Conservation (phyloP, 2,888 invertebrate species). For the Drepana falcataria region DNA sequence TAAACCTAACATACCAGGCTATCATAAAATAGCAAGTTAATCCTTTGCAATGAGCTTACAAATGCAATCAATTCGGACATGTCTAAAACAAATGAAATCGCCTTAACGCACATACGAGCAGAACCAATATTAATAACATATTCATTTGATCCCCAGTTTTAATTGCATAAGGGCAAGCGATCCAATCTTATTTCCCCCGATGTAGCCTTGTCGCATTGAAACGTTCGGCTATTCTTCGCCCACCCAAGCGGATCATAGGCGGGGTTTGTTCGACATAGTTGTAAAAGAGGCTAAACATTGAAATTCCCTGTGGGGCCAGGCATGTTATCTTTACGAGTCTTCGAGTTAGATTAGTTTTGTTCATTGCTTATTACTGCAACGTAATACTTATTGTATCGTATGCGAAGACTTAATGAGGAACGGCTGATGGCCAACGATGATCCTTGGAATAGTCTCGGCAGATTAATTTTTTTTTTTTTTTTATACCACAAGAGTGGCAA, state of each 20-base stretch:
- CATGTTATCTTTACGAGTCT: slow-evolving; percentile 64
- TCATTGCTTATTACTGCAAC: slow-evolving; percentile 56
- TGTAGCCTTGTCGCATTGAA: slow-evolving; percentile 26
- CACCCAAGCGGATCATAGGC: slow-evolving; percentile 30
- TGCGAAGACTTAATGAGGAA: too few species aligned
- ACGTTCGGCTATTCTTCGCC: slow-evolving; percentile 8
- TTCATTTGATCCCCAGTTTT: slow-evolving; percentile 21
- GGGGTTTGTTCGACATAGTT: slow-evolving; percentile 43
- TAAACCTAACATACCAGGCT: too few species aligned
- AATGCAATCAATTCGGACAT: slow-evolving; percentile 9
- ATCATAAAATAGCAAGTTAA: too few species aligned
- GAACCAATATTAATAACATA: slow-evolving; percentile 13
- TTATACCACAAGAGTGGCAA: too few species aligned
- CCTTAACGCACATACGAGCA: slow-evolving; percentile 1
- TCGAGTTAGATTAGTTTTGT: slow-evolving; percentile 70
- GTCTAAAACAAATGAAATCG: neutral
- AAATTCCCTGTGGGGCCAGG: slow-evolving; percentile 45
- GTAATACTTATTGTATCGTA: slow-evolving; percentile 17
- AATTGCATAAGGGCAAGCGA: slow-evolving; percentile 23
- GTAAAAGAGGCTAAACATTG: slow-evolving; percentile 53
- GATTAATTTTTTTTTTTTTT: too few species aligned
- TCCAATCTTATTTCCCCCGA: slow-evolving; percentile 15
- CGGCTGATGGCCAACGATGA: too few species aligned
- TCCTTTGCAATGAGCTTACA: neutral
- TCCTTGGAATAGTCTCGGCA: too few species aligned